Evolutionary conservation across 2,888 invertebrate genomes (phyloP), one percentile per base, ranked within the genome.

Genomic region (Hydroisotoma schaefferi): DNA sequence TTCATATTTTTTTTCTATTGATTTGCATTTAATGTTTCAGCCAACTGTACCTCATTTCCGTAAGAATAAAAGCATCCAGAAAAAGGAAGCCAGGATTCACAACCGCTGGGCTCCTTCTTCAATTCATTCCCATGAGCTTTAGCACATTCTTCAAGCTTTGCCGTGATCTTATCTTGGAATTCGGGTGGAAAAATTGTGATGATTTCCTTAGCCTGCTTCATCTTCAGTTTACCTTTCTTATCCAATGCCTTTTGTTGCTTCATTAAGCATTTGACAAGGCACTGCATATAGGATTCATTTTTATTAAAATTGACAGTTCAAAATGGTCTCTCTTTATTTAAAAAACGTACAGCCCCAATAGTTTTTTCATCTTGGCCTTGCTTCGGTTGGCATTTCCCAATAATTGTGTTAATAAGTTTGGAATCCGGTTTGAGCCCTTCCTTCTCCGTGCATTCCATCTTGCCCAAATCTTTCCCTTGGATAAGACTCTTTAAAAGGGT

Each of bases 211-310:
- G 62, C 58, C 27, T 62, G 55, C n/a, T 43, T 18, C 25, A 51
- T 29, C 44, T 62, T 62, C 46, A 62, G 25, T 51, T 59, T 58
- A 5, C 62, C 62, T 22, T 62, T 59, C 28, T 62, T 62, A 2
- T 25, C 53, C 2, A 62, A n/a, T 1, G 58, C 62, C n/a, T 62
- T 62, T 26, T 58, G 26, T 29, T 62, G 58, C 29, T 62, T 62
- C 62, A 62, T 55, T 26, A 62, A 28, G 46, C 62, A 62, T 29
- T 62, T 62, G 27, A 58, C 55, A n/a, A 62, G 33, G 25, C 62
- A 62, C 62, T 62, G 26, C 4, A 29, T 18, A 10, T 15, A 10
- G 18, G 18, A 43, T n/a, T n/a, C 20, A 22, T 47, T 47, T 4
- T 20, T 22, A 10, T 33, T 33, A 33, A 33, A 33, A 33, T 33